phyloP scores from a whole-genome alignment of 2,797 vertebrate genomes.

The Hydrolagus colliei region DNA sequence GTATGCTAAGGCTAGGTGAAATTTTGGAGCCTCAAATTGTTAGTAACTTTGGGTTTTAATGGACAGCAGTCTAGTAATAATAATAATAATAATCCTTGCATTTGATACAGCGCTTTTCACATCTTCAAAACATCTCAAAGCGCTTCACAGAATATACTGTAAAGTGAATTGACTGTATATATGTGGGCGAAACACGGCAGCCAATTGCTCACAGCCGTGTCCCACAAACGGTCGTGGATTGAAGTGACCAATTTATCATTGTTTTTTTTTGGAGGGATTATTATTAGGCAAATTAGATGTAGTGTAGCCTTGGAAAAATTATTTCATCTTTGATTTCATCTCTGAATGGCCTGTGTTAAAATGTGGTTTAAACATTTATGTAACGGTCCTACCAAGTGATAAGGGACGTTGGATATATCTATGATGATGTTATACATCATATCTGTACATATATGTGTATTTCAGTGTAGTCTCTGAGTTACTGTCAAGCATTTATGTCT shows the following conservation, averaged over 20 bases:
- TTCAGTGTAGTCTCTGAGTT: conserved; percentile 71
- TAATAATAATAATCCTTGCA: no score
- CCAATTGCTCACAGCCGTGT: no score
- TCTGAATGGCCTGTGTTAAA: conserved; percentile 52
- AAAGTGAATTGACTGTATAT: no score
- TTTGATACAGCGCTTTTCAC: no score
- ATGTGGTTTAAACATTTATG: conserved; percentile 58
- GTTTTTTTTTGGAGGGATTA: no score
- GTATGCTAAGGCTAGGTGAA: no score
- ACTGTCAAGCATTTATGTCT: conserved; percentile 69
- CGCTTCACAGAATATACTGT: no score
- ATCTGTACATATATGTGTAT: conserved; percentile 58
- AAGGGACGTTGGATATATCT: conserved; percentile 57
- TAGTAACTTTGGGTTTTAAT: background rate
- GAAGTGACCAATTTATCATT: no score
- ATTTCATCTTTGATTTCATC: conserved; percentile 51
- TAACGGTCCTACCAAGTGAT: conserved; percentile 63
- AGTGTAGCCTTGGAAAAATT: conserved; percentile 47
- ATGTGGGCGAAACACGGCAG: no score
- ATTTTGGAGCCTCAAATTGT: no score
- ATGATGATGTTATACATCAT: conserved; percentile 84
- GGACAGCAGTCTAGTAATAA: background rate
- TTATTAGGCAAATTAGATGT: background rate
- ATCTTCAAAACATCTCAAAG: no score
- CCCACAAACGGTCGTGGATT: no score